Base-by-base conservation (phyloP, 2,113 vertebrate genomes). In the Pleuronectes platessa region DNA sequence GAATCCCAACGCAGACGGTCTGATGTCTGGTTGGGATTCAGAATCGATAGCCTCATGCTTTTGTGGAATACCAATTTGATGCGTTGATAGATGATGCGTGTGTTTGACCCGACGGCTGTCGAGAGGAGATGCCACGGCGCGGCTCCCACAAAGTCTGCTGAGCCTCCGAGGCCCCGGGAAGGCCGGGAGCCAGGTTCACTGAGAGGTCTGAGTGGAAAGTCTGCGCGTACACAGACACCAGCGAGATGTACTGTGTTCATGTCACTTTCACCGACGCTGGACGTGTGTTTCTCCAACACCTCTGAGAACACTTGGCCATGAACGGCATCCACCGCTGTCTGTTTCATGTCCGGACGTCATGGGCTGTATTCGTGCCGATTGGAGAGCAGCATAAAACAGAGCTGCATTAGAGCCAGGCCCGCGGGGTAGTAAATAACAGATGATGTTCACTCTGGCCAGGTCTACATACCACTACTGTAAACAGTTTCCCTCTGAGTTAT, bases 381-480 rank as follows among this genome's bases (percentile, higher is more conserved):
- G 76, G 82, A 90, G 79, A 66, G 82, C 73, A 67, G 82, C 79
- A 69, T 90, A 83, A 86, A 88, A 86, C 81, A 67, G 78, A 24
- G 53, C 70, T 79, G 83, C 86, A 85, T 86, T 90, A 88, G 69
- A 74, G 75, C 66, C 77, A 51, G 65, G 67, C 70, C 79, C 2
- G 60, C 71, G 23, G 80, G 81, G 79, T 83, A 86, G 90, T 93
- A 92, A 92, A 92, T 90, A 92, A 92, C 89, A 78, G 75, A 91
- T 81, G 79, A 91, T 87, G 79, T 88, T 88, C 84, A 71, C 76
- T 73, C 72, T 60, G 81, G 86, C 90, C 87, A 88, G 89, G 83
- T 88, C 90, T 90, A 80, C 91, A 92, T 91, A 88, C 87, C 89
- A 74, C 80, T 2, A 66, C 86, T 91, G 86, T 89, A 93, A 93